Evolutionary conservation across 2,888 invertebrate species (phyloP), one percentile per base, ranked within the genome.

Genomic region (Arge pagana): DNA sequence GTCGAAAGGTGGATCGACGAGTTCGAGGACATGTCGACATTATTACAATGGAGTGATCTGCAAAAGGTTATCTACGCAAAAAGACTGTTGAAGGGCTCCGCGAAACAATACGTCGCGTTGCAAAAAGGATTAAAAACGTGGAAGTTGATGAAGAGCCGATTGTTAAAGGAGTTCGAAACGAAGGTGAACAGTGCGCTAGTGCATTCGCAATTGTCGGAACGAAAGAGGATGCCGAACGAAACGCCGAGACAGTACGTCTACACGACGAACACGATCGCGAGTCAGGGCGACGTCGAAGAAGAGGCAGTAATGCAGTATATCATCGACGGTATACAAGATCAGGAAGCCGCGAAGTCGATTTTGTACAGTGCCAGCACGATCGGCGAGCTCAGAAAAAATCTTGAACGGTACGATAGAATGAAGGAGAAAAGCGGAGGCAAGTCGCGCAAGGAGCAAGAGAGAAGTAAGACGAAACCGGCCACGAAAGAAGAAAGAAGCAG

Each of bases 211-310:
- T 15, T 49, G 37, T 5, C 13, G 18, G 36, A 40, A 24, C 36
- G 48, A 0, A 54, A 56, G 23, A 50, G 50, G 18, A 30, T 11
- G 13, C 1, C 39, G 13, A 50, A 54, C 6, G 48, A 56, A n/a
- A 50, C 50, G 3, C 35, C 49, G n/a, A 40, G 50, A 19, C 43
- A 55, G 23, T 55, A 55, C 13, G 45, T 55, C 2, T 8, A 48
- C 18, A 15, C 21, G 3, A 53, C 41, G 43, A 42, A 13, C 7
- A 35, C 36, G 7, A 50, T 50, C 11, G 50, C 50, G 10, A 50
- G 10, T 13, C 41, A 41, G n/a, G 28, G 31, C 18, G 8, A 3
- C 7, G 18, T 41, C n/a, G 30, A 42, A 13, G 41, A 19, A 16
- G 40, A 50, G 15, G 19, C 30, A n/a, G 10, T 40, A 2, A 50